Percentiles rank a stretch among this genome's conserved stretches.
Conservation (phyloP, 2,888 invertebrate species). For the Eupithecia exiguata region DNA sequence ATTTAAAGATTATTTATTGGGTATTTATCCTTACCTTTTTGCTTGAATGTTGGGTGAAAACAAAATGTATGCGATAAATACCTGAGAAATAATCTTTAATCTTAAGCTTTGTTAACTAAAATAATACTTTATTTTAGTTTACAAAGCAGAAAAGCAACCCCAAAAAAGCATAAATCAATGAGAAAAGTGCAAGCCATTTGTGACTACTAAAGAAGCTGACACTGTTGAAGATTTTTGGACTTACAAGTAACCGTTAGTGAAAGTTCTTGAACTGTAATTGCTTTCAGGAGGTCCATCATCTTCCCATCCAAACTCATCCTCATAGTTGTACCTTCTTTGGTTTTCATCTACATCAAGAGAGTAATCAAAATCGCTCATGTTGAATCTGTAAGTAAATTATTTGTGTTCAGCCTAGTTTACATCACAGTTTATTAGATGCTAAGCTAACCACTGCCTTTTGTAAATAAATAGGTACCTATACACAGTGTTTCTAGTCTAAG, state of each 20-base stretch:
- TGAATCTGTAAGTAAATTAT: neutral
- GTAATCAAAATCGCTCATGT: constrained; percentile 32
- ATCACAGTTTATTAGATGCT: neutral
- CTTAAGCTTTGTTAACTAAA: too few species aligned
- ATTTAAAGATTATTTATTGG: too few species aligned
- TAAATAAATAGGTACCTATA: neutral
- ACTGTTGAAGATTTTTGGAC: neutral
- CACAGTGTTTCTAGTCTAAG: neutral
- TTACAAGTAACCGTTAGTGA: neutral
- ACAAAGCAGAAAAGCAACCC: neutral
- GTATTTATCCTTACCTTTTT: too few species aligned
- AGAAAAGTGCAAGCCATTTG: neutral
- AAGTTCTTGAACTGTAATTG: neutral
- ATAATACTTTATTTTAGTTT: too few species aligned
- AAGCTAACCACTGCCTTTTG: neutral
- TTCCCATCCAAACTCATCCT: constrained; percentile 4
- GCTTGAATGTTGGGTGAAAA: too few species aligned
- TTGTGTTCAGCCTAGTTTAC: neutral
- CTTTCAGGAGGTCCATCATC: neutral
- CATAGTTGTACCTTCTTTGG: neutral
- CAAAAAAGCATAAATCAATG: neutral
- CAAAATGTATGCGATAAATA: too few species aligned
- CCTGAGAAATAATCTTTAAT: too few species aligned
- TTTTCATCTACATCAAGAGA: constrained; percentile 22
- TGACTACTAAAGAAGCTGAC: neutral